Conservation (phyloP, 2,797 vertebrate species). For the Premnoplex brunnescens region DNA sequence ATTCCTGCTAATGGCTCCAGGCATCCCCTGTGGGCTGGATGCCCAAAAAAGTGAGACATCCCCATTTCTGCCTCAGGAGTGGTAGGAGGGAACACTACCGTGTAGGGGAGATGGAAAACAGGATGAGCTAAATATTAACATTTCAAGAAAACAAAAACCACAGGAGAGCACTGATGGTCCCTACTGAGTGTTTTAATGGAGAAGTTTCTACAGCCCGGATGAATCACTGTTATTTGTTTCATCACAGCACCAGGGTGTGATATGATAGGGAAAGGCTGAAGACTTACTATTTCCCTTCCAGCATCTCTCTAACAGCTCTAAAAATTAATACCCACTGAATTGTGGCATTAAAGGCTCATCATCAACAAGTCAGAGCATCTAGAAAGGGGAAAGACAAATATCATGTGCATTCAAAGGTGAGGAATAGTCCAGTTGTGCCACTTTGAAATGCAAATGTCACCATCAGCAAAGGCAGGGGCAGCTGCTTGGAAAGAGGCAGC, state of each 20-base stretch:
- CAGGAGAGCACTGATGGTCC: slow-evolving; percentile 54
- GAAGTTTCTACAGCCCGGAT: slow-evolving; percentile 65
- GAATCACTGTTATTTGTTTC: slow-evolving; percentile 69
- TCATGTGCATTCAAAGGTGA: neutral
- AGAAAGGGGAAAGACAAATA: neutral
- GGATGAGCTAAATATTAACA: slow-evolving; percentile 68
- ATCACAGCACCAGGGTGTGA: neutral
- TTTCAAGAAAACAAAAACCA: slow-evolving; percentile 75
- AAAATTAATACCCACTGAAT: slow-evolving; percentile 20
- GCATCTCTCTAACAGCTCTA: neutral
- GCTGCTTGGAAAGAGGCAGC: neutral
- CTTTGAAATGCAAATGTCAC: neutral
- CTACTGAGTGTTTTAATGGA: slow-evolving; percentile 73
- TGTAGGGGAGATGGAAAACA: slow-evolving; percentile 49
- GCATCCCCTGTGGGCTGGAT: neutral
- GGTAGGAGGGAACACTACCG: neutral
- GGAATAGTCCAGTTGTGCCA: neutral
- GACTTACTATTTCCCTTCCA: slow-evolving; percentile 24
- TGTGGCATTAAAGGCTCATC: neutral
- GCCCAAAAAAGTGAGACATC: neutral
- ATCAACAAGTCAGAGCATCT: neutral
- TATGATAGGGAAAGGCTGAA: neutral
- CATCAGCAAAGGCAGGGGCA: neutral
- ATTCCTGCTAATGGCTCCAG: neutral
- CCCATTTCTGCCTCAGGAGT: neutral